phyloP scores from a whole-genome alignment of 2,888 invertebrate species.

The Hydrotaea diabolus region DNA sequence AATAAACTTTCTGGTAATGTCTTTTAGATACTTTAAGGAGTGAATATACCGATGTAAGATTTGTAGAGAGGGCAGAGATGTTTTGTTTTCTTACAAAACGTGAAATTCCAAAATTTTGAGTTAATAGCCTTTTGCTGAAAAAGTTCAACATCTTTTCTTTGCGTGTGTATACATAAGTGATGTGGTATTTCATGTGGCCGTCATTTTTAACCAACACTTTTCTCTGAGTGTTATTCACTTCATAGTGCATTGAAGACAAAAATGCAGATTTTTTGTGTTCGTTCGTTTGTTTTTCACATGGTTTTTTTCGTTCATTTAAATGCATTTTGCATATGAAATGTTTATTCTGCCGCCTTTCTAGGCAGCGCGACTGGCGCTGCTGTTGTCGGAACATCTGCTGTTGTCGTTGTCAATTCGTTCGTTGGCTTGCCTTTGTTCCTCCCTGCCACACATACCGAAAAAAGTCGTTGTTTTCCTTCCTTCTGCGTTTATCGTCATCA shows the following conservation, averaged over 20 bases:
- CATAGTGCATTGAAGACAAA: not conserved
- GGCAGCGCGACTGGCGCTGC: not conserved
- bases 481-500: slow-evolving; percentile 20
- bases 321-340: slow-evolving; percentile 65
- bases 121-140: too few relatives aligned
- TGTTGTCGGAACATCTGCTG: slow-evolving; percentile 24
- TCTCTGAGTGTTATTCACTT: not conserved
- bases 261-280: not conserved
- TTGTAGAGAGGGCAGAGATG: too few relatives aligned
- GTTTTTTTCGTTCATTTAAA: slow-evolving; percentile 70
- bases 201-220: too few relatives aligned
- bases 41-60: too few relatives aligned
- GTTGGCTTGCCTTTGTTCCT: slow-evolving; percentile 10
- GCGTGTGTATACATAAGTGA: too few relatives aligned
- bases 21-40: too few relatives aligned
- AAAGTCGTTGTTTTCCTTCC: slow-evolving; percentile 22
- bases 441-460: not conserved
- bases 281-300: not conserved
- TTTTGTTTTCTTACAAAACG: too few relatives aligned
- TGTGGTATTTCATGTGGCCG: too few relatives aligned
- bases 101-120: too few relatives aligned
- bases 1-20: too few relatives aligned
- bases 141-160: too few relatives aligned
- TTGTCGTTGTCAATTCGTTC: slow-evolving; percentile 35
- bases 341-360: not conserved